Evolutionary conservation across 2,113 vertebrate genomes (phyloP).

Genomic region (Hydrochoerus hydrochaeris): DNA sequence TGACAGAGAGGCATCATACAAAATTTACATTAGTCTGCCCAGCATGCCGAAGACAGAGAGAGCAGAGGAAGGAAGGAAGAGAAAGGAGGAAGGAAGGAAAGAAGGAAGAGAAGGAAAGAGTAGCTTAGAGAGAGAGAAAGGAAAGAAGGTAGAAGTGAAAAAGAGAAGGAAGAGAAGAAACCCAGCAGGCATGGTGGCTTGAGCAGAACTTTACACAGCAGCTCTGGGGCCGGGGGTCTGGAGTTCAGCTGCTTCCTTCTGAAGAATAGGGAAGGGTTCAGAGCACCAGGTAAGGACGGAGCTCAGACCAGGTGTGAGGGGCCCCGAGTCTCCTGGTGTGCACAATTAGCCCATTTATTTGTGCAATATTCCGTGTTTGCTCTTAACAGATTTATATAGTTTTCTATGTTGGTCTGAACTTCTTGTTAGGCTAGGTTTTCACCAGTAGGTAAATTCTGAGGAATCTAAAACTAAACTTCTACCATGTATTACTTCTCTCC

Average conservation of each 20-base stretch:
- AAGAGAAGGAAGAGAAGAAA: not conserved
- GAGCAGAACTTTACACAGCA: not conserved
- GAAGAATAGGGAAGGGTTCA: not conserved
- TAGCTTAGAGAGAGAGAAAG: no score
- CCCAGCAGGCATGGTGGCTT: not conserved
- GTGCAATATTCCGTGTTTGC: not conserved
- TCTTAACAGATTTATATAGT: not conserved
- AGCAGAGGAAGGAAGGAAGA: no score
- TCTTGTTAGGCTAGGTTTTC: not conserved
- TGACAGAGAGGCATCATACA: not conserved
- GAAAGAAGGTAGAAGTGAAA: rapidly evolving
- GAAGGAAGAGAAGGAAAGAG: not conserved
- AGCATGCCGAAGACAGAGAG: no score
- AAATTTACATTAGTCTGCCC: not conserved
- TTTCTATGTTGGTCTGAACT: not conserved
- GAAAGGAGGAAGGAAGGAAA: not conserved
- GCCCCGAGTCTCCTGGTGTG: not conserved
- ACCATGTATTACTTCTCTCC: not conserved
- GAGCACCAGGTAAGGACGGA: rapidly evolving
- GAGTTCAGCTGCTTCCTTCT: no score
- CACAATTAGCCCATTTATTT: not conserved
- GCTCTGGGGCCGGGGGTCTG: not conserved
- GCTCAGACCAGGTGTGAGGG: rapidly evolving
- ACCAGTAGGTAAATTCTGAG: not conserved
- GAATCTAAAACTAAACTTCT: not conserved